phyloP scores from a whole-genome alignment of 2,113 vertebrate species.

The Prochilodus magdalenae region DNA sequence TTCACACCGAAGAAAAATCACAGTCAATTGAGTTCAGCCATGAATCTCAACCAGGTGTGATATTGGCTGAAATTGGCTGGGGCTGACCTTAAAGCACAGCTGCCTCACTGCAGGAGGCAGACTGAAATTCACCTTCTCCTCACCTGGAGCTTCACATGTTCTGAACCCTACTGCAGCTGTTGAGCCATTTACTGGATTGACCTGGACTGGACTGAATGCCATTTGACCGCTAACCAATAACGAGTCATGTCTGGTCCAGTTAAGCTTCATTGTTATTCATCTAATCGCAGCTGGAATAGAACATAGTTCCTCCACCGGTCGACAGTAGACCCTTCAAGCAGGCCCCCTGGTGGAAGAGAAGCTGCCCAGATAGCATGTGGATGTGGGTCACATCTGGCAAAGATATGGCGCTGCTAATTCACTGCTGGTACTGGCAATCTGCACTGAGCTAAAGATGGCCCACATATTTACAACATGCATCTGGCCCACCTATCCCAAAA shows the following conservation, averaged over 20 bases:
- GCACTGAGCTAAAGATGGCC: too few species aligned
- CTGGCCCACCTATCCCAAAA: too few species aligned
- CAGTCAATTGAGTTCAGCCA: slow-evolving; percentile 2
- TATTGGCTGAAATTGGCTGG: slow-evolving; percentile 17
- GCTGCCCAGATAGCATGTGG: too few species aligned
- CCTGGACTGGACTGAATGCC: background rate
- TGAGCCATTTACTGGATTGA: slow-evolving; percentile 1
- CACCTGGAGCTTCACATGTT: background rate
- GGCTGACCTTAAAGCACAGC: background rate
- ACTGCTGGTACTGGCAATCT: too few species aligned
- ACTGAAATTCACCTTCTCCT: background rate
- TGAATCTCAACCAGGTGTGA: slow-evolving; percentile 57
- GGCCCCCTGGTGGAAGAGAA: too few species aligned
- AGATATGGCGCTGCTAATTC: too few species aligned
- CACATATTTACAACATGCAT: too few species aligned
- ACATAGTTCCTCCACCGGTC: too few species aligned
- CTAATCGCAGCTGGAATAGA: background rate
- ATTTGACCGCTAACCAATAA: background rate
- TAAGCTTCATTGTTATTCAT: background rate
- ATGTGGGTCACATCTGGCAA: too few species aligned
- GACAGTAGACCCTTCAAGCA: too few species aligned
- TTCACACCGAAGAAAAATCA: slow-evolving; percentile 11
- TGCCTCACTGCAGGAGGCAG: background rate
- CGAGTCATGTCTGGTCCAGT: background rate
- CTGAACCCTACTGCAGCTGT: background rate